These are phyloP conservation scores for Theristus sp. DNA, from an alignment of 2,888 invertebrate genomes.

Conservation along the genomic window DNA sequence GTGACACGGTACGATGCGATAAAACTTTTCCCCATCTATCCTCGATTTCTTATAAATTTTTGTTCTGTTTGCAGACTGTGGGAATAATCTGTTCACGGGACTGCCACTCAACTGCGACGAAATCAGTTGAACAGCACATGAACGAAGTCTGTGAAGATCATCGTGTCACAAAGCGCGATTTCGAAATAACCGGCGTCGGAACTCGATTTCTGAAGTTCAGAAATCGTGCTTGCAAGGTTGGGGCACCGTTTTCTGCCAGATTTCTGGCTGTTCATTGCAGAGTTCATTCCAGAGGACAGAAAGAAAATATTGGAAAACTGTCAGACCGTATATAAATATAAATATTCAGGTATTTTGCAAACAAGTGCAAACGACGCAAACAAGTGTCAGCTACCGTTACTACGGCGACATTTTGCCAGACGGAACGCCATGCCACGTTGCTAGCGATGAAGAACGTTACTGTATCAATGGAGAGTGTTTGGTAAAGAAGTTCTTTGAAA, in stretches of 20 bases:
- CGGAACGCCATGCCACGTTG: slow-evolving; percentile 24
- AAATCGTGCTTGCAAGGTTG: slow-evolving; percentile 26
- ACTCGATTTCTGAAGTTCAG: slow-evolving; percentile 23
- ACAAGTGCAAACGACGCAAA: neutral
- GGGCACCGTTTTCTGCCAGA: neutral
- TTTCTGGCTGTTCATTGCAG: neutral
- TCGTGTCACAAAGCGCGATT: slow-evolving; percentile 19
- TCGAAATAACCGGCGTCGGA: slow-evolving; percentile 24
- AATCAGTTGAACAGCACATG: slow-evolving; percentile 14
- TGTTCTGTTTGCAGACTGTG: neutral
- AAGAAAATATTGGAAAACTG: neutral
- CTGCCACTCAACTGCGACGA: neutral
- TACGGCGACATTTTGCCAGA: slow-evolving; percentile 28
- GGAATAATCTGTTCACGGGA: neutral
- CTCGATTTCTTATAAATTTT: too few species aligned
- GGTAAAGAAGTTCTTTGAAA: slow-evolving; percentile 9
- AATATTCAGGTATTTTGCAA: neutral
- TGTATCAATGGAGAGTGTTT: slow-evolving; percentile 27
- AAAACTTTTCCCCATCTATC: too few species aligned
- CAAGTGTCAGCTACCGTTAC: slow-evolving; percentile 18
- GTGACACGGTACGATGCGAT: slow-evolving; percentile 9
- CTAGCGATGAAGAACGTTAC: slow-evolving; percentile 15
- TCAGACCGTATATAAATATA: too few species aligned
- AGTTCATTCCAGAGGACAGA: neutral
- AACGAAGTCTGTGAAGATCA: slow-evolving; percentile 21